Evolutionary conservation across 2,797 vertebrate genomes (phyloP), one percentile per base, ranked within the genome.

Genomic region (Strix occidentalis): DNA sequence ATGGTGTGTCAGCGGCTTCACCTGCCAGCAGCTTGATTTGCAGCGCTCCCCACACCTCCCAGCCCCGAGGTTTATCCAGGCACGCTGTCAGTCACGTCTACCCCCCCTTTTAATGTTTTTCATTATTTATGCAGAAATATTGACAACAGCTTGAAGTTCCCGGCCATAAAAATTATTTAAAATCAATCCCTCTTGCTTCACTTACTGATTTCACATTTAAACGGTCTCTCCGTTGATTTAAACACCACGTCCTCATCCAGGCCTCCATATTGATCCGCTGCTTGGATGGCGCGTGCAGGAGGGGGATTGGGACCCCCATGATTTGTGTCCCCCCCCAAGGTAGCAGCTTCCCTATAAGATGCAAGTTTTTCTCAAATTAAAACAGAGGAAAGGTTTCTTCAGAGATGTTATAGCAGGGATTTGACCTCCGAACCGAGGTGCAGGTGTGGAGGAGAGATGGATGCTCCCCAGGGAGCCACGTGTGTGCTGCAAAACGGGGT

Each of bases 61-160:
- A 33, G 24, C 57, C 35, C 43, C 5, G 2, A 24, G 87, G n/a
- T 50, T 25, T 39, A n/a, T 5, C 54, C 19, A 8, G 35, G 26
- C 45, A 5, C 13, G 4, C 53, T n/a, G 25, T 35, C 4, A 3
- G 35, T 28, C 51, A 25, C 35, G 0, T 10, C 70, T 6, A 5
- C 43, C 66, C 58, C 58, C 58, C 37, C 33, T 53, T 16, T 31
- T 31, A 53, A 66, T 8, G 26, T 3, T 15, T 77, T n/a, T 43
- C 71, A 25, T 91, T 51, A 87, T 81, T 91, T 65, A 82, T 50
- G 61, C 79, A 57, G 57, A 45, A 89, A 50, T 75, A 93, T 78
- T 11, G 57, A 78, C 66, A 70, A 8, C 63, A 48, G 72, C 68
- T 80, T 66, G 43, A 70, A 66, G 77, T 33, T 68, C 66, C 23